Evolutionary conservation across 2,113 vertebrate species (phyloP).

Genomic region (Bubo scandiacus): DNA sequence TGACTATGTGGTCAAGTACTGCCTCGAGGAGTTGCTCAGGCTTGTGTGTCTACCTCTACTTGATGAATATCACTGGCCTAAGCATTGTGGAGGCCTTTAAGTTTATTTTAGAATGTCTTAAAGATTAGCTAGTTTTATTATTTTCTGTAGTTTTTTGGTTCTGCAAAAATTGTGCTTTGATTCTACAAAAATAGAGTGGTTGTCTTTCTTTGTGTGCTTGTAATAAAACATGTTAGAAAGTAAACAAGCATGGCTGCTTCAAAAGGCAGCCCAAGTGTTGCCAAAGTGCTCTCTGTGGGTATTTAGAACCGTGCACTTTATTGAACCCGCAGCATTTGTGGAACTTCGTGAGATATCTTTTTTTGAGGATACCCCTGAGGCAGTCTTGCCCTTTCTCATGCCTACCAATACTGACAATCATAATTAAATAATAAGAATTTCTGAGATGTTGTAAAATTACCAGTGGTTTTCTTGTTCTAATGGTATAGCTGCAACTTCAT

Average conservation of each 20-base stretch:
- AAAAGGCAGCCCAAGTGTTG: not conserved
- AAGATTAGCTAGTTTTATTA: not conserved
- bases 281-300: not conserved
- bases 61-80: not conserved
- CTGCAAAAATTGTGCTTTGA: not conserved
- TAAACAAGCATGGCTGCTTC: not conserved
- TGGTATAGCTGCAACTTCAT: not conserved
- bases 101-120: not conserved
- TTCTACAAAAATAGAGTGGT: not conserved
- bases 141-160: not conserved
- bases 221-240: not conserved
- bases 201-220: not conserved
- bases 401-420: not conserved
- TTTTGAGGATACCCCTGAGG: not conserved
- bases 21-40: not conserved
- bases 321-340: not conserved
- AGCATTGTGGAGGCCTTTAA: not conserved
- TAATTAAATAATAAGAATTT: not conserved
- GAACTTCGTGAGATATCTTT: not conserved
- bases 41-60: not conserved
- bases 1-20: not conserved
- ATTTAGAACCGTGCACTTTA: not conserved
- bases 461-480: not conserved
- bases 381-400: not conserved
- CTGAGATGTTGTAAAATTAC: slow-evolving; percentile 8